phyloP scores from a whole-genome alignment of 2,797 vertebrate genomes.

The Chloroceryle amazona region DNA sequence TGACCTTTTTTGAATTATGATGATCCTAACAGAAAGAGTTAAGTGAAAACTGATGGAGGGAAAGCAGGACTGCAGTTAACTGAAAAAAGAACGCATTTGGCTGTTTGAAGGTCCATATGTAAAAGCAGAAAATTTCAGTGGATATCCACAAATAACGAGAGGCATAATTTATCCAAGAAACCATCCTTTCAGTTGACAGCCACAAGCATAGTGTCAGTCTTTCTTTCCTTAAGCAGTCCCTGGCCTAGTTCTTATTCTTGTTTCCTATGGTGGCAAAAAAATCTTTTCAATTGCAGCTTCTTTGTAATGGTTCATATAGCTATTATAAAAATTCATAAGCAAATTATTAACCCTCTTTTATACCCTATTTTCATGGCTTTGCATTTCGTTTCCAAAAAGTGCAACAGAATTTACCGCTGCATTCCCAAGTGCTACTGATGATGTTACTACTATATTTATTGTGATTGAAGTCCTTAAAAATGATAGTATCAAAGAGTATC shows the following conservation, averaged over 20 bases:
- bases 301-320: background rate
- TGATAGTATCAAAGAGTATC: background rate
- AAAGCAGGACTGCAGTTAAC: conserved; percentile 49
- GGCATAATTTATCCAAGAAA: conserved; percentile 12
- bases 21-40: conserved; percentile 34
- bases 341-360: background rate
- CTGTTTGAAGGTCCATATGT: conserved; percentile 55
- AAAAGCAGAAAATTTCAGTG: conserved; percentile 45
- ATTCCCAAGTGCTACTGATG: background rate
- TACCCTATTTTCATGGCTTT: background rate
- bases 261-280: background rate
- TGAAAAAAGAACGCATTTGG: background rate
- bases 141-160: conserved; percentile 30
- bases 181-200: background rate
- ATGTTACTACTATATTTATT: background rate
- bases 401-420: background rate
- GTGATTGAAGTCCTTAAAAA: conserved; percentile 26
- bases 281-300: background rate
- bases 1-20: conserved; percentile 62
- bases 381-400: background rate
- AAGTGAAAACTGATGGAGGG: conserved; percentile 69
- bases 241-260: background rate
- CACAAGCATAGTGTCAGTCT: background rate
- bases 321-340: background rate
- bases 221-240: background rate